Percentiles rank a stretch among this genome's conserved stretches.
Conservation (phyloP, 2,888 invertebrate genomes). For the Helleia helle region DNA sequence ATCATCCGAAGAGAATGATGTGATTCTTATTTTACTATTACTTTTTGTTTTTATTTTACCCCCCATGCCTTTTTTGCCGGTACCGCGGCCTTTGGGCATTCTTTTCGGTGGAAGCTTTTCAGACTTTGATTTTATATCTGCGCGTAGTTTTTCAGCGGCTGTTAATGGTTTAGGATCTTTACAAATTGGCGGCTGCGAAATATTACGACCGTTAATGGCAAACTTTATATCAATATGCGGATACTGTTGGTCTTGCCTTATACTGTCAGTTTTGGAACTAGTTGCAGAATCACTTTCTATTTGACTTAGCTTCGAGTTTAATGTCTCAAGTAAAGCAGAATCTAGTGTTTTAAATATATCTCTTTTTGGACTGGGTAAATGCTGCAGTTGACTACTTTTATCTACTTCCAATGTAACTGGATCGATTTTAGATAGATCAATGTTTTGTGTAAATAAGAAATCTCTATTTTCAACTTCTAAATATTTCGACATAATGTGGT, state of each 20-base stretch:
- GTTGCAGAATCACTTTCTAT: conserved; percentile 85
- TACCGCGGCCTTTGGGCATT: conserved; percentile 75
- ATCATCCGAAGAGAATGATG: conserved; percentile 84
- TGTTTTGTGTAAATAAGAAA: conserved; percentile 83
- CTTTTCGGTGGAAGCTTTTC: conserved; percentile 79
- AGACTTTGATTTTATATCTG: conserved; percentile 70
- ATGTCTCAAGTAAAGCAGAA: conserved; percentile 78
- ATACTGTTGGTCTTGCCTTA: conserved; percentile 71
- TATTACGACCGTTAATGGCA: conserved; percentile 60
- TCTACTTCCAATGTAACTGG: conserved; percentile 82
- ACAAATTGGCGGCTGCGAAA: conserved; percentile 51
- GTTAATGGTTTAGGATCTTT: conserved; percentile 60
- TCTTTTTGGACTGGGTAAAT: conserved; percentile 79
- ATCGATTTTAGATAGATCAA: conserved; percentile 82
- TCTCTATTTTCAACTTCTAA: conserved; percentile 71
- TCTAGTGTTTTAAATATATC: conserved; percentile 81
- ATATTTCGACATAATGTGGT: conserved; percentile 53
- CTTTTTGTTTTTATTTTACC: conserved; percentile 75
- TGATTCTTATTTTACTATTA: conserved; percentile 82
- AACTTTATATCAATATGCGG: conserved; percentile 67
- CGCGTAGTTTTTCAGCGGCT: conserved; percentile 63
- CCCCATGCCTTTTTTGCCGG: conserved; percentile 70
- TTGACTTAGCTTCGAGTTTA: conserved; percentile 82
- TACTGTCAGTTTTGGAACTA: conserved; percentile 81
- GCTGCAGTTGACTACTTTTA: conserved; percentile 76